These are phyloP conservation scores for Chionomys nivalis DNA, from an alignment of 2,113 vertebrate species.

Conservation along the genomic window DNA sequence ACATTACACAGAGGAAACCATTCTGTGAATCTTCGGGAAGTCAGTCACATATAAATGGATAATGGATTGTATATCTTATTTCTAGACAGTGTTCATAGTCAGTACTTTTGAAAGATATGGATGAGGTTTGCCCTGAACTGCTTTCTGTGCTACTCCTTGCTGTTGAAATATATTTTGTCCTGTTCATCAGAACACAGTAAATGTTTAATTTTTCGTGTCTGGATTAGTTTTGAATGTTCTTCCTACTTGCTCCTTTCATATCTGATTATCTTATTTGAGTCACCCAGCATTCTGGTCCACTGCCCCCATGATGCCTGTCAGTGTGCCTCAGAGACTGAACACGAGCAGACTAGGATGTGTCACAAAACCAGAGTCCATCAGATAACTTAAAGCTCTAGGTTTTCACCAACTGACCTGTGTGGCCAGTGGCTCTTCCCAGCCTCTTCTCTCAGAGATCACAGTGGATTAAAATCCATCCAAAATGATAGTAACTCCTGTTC, in stretches of 20 bases:
- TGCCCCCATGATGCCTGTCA: neutral
- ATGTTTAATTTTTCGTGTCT: neutral
- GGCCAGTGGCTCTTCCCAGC: slow-evolving; percentile 27
- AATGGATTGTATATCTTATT: slow-evolving; percentile 18
- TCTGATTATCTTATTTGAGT: neutral
- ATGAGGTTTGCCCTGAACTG: neutral
- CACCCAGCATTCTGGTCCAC: too few relatives aligned
- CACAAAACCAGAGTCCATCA: slow-evolving; percentile 2
- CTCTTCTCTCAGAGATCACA: neutral
- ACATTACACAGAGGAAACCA: neutral
- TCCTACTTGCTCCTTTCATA: slow-evolving; percentile 9
- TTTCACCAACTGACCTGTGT: slow-evolving; percentile 28
- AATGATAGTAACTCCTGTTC: slow-evolving; percentile 41
- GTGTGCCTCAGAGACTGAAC: neutral
- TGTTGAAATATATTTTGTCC: neutral
- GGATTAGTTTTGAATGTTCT: slow-evolving; percentile 40
- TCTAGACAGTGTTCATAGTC: neutral
- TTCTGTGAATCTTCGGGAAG: neutral
- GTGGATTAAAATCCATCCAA: slow-evolving; percentile 21
- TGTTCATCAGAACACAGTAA: neutral
- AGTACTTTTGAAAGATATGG: neutral
- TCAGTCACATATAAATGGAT: slow-evolving; percentile 30
- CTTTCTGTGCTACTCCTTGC: neutral
- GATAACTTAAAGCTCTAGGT: neutral
- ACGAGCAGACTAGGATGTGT: neutral